Evolutionary conservation across 1,140 invertebrate genomes (phyloP).

Genomic region (Drosophila simulans): DNA sequence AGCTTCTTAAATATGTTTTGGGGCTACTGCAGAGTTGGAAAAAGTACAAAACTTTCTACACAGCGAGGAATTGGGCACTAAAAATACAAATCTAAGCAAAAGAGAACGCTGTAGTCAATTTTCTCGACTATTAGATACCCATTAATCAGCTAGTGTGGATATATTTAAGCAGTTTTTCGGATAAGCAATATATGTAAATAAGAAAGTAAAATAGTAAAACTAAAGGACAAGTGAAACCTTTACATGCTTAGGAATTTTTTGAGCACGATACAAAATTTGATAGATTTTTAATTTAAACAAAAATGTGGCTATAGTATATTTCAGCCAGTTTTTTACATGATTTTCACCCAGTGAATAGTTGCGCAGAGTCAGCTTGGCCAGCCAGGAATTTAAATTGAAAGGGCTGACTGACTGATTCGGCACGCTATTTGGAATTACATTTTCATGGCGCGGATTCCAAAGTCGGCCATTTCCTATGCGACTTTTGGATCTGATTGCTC

Average conservation of each 20-base stretch:
- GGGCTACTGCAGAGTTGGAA: background rate
- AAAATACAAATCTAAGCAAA: too few relatives aligned
- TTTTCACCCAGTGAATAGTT: background rate
- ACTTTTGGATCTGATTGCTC: slow-evolving; percentile 40
- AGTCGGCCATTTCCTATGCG: slow-evolving; percentile 4
- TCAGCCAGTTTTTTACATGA: background rate
- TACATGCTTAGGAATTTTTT: too few relatives aligned
- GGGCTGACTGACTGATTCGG: slow-evolving; percentile 16
- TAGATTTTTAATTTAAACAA: too few relatives aligned
- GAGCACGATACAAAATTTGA: too few relatives aligned
- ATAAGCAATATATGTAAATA: too few relatives aligned
- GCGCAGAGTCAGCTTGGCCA: background rate
- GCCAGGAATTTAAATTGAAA: slow-evolving; percentile 39
- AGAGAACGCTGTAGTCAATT: too few relatives aligned
- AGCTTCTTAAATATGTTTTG: slow-evolving; percentile 1
- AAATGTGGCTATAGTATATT: too few relatives aligned
- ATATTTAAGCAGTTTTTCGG: too few relatives aligned
- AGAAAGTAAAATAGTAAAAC: too few relatives aligned
- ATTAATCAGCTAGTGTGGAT: too few relatives aligned
- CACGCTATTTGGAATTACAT: slow-evolving; percentile 52
- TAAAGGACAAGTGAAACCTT: too few relatives aligned
- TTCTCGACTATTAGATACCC: too few relatives aligned
- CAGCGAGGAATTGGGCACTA: background rate
- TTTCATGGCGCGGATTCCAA: slow-evolving; percentile 57
- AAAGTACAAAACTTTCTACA: background rate